Percentiles rank a stretch among this genome's conserved stretches.
Evolutionary conservation across 2,888 invertebrate species (phyloP).

Genomic region (Caenorhabditis imperialis): DNA sequence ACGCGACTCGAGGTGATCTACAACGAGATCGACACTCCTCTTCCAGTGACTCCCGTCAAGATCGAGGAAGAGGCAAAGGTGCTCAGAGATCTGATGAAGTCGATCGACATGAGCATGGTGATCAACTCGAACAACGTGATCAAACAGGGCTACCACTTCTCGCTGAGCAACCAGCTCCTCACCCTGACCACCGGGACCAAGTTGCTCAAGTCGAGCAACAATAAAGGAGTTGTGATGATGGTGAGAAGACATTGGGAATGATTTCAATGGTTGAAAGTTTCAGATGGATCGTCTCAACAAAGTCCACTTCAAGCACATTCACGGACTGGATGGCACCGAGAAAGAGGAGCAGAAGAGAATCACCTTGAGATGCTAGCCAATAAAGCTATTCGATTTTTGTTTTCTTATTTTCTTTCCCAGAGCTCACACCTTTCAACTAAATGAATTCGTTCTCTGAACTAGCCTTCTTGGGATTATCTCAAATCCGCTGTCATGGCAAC

Average conservation of each 20-base stretch:
- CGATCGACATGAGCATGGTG: constrained; percentile 47
- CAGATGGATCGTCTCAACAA: constrained; percentile 45
- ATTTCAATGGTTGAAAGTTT: not conserved
- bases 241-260: not conserved
- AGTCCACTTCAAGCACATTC: constrained; percentile 34
- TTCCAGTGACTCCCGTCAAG: constrained; percentile 20
- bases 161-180: constrained; percentile 19
- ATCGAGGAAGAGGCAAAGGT: constrained; percentile 45
- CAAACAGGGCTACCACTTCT: constrained; percentile 37
- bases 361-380: constrained; percentile 27
- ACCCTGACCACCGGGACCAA: constrained; percentile 40
- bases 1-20: constrained; percentile 35
- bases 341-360: constrained; percentile 2
- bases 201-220: constrained; percentile 18
- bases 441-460: constrained; percentile 4
- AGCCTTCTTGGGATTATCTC: too few species aligned
- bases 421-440: too few species aligned
- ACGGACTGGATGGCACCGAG: constrained; percentile 21
- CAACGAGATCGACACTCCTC: constrained; percentile 11
- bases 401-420: too few species aligned
- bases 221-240: constrained; percentile 50
- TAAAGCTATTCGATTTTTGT: not conserved
- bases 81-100: constrained; percentile 29
- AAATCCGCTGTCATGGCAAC: too few species aligned
- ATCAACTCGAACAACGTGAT: constrained; percentile 46